phyloP scores from a whole-genome alignment of 2,888 invertebrate species.

The Sesamia inferens region DNA sequence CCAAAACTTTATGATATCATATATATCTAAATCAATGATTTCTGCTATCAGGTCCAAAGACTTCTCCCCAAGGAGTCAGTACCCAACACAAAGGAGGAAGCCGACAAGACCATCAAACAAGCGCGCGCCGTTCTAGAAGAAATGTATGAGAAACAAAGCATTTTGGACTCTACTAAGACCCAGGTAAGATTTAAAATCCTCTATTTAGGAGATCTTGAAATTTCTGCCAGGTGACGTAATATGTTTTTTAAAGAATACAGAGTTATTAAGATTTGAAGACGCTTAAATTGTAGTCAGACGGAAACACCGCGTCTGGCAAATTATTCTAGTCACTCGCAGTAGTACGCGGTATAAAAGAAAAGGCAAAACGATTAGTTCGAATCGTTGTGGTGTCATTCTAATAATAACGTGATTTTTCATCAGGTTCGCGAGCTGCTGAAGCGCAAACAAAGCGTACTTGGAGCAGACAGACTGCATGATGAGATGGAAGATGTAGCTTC shows the following conservation, averaged over 20 bases:
- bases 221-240: too few relatives aligned
- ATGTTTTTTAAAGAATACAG: too few relatives aligned
- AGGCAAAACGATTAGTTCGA: too few relatives aligned
- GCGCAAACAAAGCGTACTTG: constrained; percentile 95
- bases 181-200: constrained; percentile 85
- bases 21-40: background rate
- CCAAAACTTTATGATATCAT: background rate
- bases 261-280: too few relatives aligned
- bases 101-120: constrained; percentile 96
- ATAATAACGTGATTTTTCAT: background rate
- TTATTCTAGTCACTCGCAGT: too few relatives aligned
- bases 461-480: constrained; percentile 95
- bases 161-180: constrained; percentile 96
- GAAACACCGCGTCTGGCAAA: too few relatives aligned
- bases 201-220: too few relatives aligned
- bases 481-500: constrained; percentile 95
- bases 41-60: constrained; percentile 91
- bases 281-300: too few relatives aligned
- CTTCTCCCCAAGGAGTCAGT: constrained; percentile 95
- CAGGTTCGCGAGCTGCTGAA: constrained; percentile 95
- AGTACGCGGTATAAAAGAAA: too few relatives aligned
- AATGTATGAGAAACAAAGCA: constrained; percentile 97
- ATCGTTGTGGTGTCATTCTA: background rate
- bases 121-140: constrained; percentile 96
- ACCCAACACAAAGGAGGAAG: constrained; percentile 95